phyloP scores from a whole-genome alignment of 2,113 vertebrate genomes.

The Brienomyrus longianalis region DNA sequence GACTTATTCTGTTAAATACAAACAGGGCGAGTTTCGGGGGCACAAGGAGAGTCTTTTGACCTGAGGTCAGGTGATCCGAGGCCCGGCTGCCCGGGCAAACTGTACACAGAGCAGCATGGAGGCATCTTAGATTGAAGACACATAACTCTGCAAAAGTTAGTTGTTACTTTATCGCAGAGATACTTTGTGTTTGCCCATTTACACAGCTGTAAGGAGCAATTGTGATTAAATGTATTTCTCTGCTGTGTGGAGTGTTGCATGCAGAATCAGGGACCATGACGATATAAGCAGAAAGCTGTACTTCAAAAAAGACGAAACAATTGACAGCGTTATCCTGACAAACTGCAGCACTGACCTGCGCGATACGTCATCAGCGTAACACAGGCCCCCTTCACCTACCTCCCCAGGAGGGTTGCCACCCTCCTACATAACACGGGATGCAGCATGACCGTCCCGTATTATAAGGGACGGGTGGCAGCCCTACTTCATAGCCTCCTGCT shows the following conservation, averaged over 20 bases:
- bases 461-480: too few relatives aligned
- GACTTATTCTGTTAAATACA: conserved; percentile 44
- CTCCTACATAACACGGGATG: too few relatives aligned
- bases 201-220: not conserved
- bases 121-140: not conserved
- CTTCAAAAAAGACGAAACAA: not conserved
- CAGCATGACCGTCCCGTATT: too few relatives aligned
- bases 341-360: conserved; percentile 63
- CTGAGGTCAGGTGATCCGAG: not conserved
- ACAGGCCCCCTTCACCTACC: conserved; percentile 15
- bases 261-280: conserved; percentile 45
- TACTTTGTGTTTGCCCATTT: not conserved
- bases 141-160: not conserved
- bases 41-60: not conserved
- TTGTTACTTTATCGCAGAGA: not conserved
- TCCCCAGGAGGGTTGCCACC: not conserved
- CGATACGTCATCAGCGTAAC: conserved; percentile 37
- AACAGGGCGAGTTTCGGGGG: conserved; percentile 43
- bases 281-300: conserved; percentile 61
- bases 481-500: conserved; percentile 20
- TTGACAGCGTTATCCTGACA: conserved; percentile 53
- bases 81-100: not conserved
- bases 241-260: not conserved
- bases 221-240: not conserved
- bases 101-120: too few relatives aligned